Base-by-base conservation (phyloP, 2,888 invertebrate genomes). In the Drosophila falleni region DNA sequence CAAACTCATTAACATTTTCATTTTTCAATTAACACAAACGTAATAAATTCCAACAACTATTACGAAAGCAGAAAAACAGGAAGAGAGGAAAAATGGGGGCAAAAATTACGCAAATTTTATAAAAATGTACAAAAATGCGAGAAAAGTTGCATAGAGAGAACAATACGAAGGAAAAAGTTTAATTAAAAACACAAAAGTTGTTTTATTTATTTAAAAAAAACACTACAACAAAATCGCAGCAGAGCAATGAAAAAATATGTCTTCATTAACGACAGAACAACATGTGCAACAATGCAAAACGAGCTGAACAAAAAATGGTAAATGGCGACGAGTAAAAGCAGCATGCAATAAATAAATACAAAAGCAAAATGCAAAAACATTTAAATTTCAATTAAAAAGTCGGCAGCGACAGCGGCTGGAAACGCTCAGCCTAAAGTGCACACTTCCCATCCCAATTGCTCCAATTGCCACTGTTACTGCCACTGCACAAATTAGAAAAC, bases 21-120 rank as follows among this genome's bases (percentile, higher is more conserved):
- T 88, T 89, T 87, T 89, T 87, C 90, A 89, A 90, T 90, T 89
- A 90, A 88, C 88, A 82, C 81, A 87, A 89, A 86, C 80, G 84
- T 84, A 90, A 90, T 89, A 90, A 89, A 89, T 89, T 87, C 80
- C 80, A 53, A 62, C 35, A 41, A 63, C 63, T 41, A 54, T 29
- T 70, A 74, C 66, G 62, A 61, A 33, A 56, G 56, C 29, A 63
- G 39, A 37, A 39, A 46, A 46, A 65, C 51, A 31, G 33, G 44
- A 49, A 64, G 23, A 46, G 35, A 5, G 5, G 33, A 68, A 59
- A 53, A 60, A 53, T 37, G 54, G 54, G 51, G 68, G 73, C 68
- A 67, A 67, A 66, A 46, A 54, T 59, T 63, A 68, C 69, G 72
- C 65, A 81, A 78, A 75, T 71, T 80, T 44, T 59, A 81, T 71